Conservation (phyloP, 2,888 invertebrate genomes). For the Lochmaea crataegi region DNA sequence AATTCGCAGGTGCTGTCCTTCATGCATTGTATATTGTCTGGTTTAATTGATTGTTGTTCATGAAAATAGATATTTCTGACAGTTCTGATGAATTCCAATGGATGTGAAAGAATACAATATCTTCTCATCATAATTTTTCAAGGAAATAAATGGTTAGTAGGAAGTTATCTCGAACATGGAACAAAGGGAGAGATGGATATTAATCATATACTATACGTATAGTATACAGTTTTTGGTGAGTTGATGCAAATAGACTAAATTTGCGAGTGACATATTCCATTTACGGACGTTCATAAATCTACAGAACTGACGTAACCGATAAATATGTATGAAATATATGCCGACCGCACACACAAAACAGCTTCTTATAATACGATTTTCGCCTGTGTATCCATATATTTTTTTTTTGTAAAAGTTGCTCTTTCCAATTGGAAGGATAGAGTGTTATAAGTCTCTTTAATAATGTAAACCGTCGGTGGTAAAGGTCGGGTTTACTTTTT, state of each 20-base stretch:
- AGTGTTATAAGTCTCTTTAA: not conserved
- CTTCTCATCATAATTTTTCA: not conserved
- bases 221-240: conserved; percentile 48
- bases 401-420: conserved; percentile 46
- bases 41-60: no score
- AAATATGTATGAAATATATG: conserved; percentile 62
- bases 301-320: conserved; percentile 51
- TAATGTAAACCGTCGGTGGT: not conserved
- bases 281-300: conserved; percentile 58
- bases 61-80: no score
- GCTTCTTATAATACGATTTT: conserved; percentile 53
- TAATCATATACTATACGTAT: conserved; percentile 50
- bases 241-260: conserved; percentile 57
- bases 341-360: conserved; percentile 49
- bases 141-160: conserved; percentile 22
- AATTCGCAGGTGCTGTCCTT: no score
- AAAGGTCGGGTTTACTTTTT: not conserved
- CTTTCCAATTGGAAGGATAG: not conserved
- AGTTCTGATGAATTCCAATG: no score
- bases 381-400: conserved; percentile 51
- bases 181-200: conserved; percentile 45
- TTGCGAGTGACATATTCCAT: conserved; percentile 58
- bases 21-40: no score
- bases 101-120: no score
- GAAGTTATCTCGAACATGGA: conserved; percentile 35